Conservation (phyloP, 1,140 invertebrate genomes). For the Drosophila sucinea region DNA sequence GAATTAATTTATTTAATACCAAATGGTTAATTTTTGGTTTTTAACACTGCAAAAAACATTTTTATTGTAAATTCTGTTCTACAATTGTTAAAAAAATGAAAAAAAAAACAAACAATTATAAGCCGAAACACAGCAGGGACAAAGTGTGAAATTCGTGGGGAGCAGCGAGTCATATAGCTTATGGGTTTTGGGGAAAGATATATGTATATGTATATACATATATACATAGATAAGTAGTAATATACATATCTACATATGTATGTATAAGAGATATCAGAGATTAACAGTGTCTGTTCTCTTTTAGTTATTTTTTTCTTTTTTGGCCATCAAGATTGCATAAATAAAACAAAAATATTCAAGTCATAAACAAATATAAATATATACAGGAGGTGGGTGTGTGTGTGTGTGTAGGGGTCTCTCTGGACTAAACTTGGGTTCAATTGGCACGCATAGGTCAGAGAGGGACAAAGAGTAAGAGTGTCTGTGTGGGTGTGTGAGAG, state of each 20-base stretch:
- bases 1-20: slow-evolving; percentile 4
- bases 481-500: slow-evolving; percentile 31
- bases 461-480: slow-evolving; percentile 23
- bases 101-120: slow-evolving; percentile 17
- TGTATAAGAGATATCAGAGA: not conserved
- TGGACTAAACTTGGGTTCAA: slow-evolving; percentile 43
- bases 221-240: not conserved
- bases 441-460: slow-evolving; percentile 8
- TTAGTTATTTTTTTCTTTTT: not conserved
- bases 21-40: not conserved
- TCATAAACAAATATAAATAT: slow-evolving; percentile 24
- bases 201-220: not conserved
- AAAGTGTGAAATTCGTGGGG: not conserved
- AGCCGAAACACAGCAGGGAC: not conserved
- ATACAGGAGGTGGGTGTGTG: slow-evolving; percentile 20
- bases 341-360: slow-evolving; percentile 27
- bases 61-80: slow-evolving; percentile 47
- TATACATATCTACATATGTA: not conserved
- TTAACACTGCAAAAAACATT: slow-evolving; percentile 51
- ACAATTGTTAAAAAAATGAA: slow-evolving; percentile 20
- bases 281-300: not conserved
- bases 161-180: not conserved
- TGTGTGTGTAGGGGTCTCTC: not conserved
- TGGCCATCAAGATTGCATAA: slow-evolving; percentile 15
- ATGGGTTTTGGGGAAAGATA: not conserved